phyloP scores from a whole-genome alignment of 2,113 vertebrate genomes.

The Anthoscopus minutus region DNA sequence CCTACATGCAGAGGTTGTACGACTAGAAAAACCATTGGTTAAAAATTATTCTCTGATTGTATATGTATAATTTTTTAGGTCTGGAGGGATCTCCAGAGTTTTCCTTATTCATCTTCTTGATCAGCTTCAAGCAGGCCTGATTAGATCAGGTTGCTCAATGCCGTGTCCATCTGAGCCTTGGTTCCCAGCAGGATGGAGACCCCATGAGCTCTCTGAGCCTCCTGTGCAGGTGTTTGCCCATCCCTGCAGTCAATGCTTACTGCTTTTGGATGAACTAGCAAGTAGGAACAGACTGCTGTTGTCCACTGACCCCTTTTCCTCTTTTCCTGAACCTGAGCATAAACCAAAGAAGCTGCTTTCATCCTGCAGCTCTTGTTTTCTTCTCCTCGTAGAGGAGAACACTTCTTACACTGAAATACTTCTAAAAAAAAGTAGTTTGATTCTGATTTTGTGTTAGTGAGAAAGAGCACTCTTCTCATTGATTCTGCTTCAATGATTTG shows the following conservation, averaged over 20 bases:
- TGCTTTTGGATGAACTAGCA: background rate
- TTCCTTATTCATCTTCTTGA: background rate
- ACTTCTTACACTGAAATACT: background rate
- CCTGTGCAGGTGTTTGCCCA: background rate
- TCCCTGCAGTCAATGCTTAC: background rate
- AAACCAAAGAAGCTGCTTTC: background rate
- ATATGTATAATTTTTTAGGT: background rate
- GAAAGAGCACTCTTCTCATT: background rate
- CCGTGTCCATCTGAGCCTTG: background rate
- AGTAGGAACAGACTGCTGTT: background rate
- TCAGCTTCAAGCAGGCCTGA: background rate
- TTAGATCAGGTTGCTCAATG: rapidly evolving
- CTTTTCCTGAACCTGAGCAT: background rate
- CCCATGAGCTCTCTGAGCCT: background rate
- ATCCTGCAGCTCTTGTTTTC: background rate
- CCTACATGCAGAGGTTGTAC: background rate
- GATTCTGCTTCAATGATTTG: background rate
- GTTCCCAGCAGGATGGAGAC: background rate
- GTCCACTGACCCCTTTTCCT: background rate
- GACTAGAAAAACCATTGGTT: background rate
- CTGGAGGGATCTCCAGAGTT: background rate
- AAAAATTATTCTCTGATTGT: background rate
- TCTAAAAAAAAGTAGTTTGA: background rate
- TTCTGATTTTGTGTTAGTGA: background rate
- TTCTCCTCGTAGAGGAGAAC: rapidly evolving